Percentiles rank a stretch among this genome's conserved stretches.
phyloP scores from a whole-genome alignment of 2,888 invertebrate genomes.

The Emmelina monodactyla region DNA sequence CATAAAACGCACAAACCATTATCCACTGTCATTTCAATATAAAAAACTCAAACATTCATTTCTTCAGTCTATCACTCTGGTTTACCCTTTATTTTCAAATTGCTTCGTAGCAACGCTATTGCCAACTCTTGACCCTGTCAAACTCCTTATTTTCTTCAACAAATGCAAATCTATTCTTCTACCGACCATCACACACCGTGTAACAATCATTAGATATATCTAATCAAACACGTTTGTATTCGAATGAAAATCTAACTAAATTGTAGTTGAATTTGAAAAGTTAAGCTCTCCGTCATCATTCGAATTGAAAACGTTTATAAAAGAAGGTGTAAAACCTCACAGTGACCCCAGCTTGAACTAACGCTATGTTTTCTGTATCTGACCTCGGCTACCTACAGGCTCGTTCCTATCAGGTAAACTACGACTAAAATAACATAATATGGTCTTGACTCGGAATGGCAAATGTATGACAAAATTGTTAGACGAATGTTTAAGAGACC shows the following conservation, averaged over 20 bases:
- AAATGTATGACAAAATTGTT: conserved; percentile 60
- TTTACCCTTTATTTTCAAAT: conserved; percentile 50
- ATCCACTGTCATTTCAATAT: not conserved
- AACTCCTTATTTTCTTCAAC: conserved; percentile 17
- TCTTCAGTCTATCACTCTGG: conserved; percentile 38
- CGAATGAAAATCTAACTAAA: not conserved
- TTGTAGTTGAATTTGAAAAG: not conserved
- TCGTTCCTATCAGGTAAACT: conserved; percentile 88
- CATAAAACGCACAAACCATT: not conserved
- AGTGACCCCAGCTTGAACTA: conserved; percentile 36
- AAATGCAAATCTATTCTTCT: no score
- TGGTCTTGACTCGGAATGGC: conserved; percentile 59
- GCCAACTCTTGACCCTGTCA: conserved; percentile 31
- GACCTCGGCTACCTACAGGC: conserved; percentile 79
- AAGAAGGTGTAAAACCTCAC: conserved; percentile 12
- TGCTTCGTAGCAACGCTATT: conserved; percentile 64
- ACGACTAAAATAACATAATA: conserved; percentile 30
- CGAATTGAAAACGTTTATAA: conserved; percentile 7
- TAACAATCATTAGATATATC: no score
- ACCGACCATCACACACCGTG: no score
- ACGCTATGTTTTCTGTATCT: conserved; percentile 65
- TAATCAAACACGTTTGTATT: not conserved
- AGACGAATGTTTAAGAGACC: conserved; percentile 49
- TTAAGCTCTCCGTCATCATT: conserved; percentile 6
- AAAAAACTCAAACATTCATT: conserved; percentile 25